phyloP scores from a whole-genome alignment of 1,140 invertebrate species.

The Drosophila pachea region DNA sequence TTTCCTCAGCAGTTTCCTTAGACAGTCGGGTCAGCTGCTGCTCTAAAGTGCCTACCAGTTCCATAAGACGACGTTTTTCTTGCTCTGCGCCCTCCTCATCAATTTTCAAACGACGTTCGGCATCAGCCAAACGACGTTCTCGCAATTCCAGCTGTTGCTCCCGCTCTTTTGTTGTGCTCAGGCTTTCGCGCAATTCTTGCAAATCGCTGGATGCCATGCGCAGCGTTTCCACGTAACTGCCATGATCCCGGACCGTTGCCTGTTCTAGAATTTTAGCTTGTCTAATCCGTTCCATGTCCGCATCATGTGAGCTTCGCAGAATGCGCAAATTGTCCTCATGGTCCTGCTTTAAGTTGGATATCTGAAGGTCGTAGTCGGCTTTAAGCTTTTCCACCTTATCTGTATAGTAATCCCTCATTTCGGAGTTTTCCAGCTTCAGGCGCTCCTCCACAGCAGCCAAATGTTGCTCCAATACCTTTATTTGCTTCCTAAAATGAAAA shows the following conservation, averaged over 20 bases:
- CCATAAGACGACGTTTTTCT: slow-evolving; percentile 79
- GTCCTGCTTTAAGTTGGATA: slow-evolving; percentile 69
- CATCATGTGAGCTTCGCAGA: slow-evolving; percentile 75
- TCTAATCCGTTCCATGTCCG: slow-evolving; percentile 79
- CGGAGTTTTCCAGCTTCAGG: slow-evolving; percentile 76
- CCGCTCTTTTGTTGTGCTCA: slow-evolving; percentile 73
- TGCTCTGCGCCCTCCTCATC: slow-evolving; percentile 78
- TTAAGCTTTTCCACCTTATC: slow-evolving; percentile 77
- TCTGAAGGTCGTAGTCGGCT: slow-evolving; percentile 73
- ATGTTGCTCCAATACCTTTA: slow-evolving; percentile 79
- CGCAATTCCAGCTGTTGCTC: slow-evolving; percentile 71
- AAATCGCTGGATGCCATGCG: slow-evolving; percentile 78
- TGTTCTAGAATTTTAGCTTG: slow-evolving; percentile 78
- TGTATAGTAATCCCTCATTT: slow-evolving; percentile 63
- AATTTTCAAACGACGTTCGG: slow-evolving; percentile 77
- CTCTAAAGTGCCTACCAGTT: slow-evolving; percentile 79
- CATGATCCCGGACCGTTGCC: slow-evolving; percentile 73
- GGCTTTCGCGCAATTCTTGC: slow-evolving; percentile 63
- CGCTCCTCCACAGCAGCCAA: slow-evolving; percentile 78
- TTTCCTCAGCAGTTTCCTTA: slow-evolving; percentile 77
- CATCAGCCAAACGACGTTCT: slow-evolving; percentile 77
- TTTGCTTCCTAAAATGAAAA: slow-evolving; percentile 78
- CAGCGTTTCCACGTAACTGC: slow-evolving; percentile 79
- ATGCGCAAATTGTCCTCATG: slow-evolving; percentile 78
- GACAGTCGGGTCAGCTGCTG: slow-evolving; percentile 77